Conservation (phyloP, 2,797 vertebrate genomes). For the Squalus acanthias region DNA sequence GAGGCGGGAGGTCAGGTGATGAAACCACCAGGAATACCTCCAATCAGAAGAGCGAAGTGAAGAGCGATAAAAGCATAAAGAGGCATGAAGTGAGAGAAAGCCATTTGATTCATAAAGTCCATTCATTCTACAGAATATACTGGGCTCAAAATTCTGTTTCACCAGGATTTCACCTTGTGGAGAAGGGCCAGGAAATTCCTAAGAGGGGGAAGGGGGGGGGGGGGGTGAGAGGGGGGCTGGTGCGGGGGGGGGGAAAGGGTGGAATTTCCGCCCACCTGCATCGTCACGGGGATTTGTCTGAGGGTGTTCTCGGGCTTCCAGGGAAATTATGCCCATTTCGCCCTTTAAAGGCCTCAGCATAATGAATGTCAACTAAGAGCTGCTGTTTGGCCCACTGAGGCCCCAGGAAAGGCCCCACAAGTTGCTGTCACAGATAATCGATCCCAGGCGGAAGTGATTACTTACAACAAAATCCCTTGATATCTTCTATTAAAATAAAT, state of each 20-base stretch:
- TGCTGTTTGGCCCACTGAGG: too few species aligned
- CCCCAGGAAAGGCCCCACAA: too few species aligned
- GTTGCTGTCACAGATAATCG: too few species aligned
- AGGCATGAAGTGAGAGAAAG: too few species aligned
- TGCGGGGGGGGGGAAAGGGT: background rate
- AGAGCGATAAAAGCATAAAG: background rate
- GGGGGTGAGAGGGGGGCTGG: too few species aligned
- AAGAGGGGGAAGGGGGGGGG: background rate
- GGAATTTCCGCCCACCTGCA: background rate
- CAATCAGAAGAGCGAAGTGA: background rate
- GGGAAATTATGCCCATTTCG: background rate
- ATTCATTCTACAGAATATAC: background rate
- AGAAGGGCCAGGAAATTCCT: background rate
- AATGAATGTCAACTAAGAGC: background rate
- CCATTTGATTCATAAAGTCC: too few species aligned
- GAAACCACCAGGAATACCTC: background rate
- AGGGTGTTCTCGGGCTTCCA: too few species aligned
- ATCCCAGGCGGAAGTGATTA: too few species aligned
- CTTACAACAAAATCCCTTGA: too few species aligned
- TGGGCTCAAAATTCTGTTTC: background rate
- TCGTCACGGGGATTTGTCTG: background rate
- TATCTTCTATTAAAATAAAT: too few species aligned
- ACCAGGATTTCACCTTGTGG: background rate
- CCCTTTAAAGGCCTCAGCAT: too few species aligned
- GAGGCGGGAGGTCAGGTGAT: background rate